Evolutionary conservation across 2,797 vertebrate genomes (phyloP).

Genomic region (Gymnocypris eckloni): DNA sequence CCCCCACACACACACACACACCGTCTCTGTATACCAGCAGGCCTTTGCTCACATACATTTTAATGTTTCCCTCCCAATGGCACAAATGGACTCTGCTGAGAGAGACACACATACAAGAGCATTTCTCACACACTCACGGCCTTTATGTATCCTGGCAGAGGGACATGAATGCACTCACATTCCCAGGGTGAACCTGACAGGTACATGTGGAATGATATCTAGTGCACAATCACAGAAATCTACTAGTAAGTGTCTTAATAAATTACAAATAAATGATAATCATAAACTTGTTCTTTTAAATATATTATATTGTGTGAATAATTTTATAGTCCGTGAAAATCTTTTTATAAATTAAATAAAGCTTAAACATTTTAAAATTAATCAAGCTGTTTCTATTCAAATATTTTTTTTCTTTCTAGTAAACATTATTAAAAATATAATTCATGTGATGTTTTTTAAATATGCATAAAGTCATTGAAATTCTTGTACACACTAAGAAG

Average conservation of each 20-base stretch:
- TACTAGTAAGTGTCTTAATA: neutral
- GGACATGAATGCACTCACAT: neutral
- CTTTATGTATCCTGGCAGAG: slow-evolving; percentile 11
- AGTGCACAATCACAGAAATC: slow-evolving; percentile 1
- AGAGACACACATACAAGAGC: slow-evolving; percentile 15
- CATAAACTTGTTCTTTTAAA: neutral
- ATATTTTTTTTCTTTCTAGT: too few species aligned
- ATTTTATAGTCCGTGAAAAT: neutral
- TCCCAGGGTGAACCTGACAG: slow-evolving; percentile 1
- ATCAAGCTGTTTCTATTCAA: neutral
- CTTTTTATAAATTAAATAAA: neutral
- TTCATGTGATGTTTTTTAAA: neutral
- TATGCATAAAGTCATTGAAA: neutral
- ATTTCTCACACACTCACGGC: neutral
- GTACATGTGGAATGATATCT: neutral
- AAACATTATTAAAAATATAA: neutral
- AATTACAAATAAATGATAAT: neutral
- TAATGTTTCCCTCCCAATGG: slow-evolving; percentile 73
- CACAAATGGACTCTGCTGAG: slow-evolving; percentile 45
- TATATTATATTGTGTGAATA: neutral
- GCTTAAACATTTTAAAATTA: neutral
- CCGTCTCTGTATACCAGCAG: slow-evolving; percentile 60
- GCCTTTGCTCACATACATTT: slow-evolving; percentile 74
- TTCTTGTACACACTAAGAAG: neutral
- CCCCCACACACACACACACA: slow-evolving; percentile 58